Evolutionary conservation across 2,113 vertebrate genomes (phyloP).

Genomic region (Serilophus lunatus): DNA sequence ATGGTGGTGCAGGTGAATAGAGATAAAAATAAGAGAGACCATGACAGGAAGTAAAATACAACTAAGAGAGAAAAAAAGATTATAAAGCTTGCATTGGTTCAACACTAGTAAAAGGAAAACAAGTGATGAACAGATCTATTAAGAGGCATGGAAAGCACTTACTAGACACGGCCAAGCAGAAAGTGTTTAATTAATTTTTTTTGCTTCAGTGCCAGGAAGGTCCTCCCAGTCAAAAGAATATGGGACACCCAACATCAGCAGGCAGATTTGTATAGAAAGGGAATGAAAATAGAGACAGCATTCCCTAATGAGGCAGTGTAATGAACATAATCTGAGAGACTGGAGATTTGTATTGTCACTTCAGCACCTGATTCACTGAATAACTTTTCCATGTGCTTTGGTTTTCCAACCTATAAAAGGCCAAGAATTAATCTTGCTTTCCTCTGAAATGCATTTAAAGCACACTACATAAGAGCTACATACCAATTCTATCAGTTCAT

Average conservation of each 20-base stretch:
- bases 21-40: neutral
- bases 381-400: neutral
- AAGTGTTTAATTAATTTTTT: neutral
- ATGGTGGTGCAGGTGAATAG: neutral
- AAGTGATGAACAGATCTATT: neutral
- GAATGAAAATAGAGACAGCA: neutral
- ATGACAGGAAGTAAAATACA: neutral
- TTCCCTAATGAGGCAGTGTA: neutral
- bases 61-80: neutral
- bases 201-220: neutral
- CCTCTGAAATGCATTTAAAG: neutral
- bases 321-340: neutral
- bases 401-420: neutral
- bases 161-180: neutral
- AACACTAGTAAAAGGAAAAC: neutral
- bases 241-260: neutral
- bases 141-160: neutral
- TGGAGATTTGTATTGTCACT: neutral
- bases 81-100: neutral
- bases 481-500: neutral
- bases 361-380: neutral
- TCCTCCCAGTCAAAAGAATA: neutral
- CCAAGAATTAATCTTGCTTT: neutral
- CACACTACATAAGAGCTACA: neutral
- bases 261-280: neutral